Percentiles rank a stretch among this genome's conserved stretches.
phyloP scores from a whole-genome alignment of 2,797 vertebrate genomes.

The Lacerta bilineata region DNA sequence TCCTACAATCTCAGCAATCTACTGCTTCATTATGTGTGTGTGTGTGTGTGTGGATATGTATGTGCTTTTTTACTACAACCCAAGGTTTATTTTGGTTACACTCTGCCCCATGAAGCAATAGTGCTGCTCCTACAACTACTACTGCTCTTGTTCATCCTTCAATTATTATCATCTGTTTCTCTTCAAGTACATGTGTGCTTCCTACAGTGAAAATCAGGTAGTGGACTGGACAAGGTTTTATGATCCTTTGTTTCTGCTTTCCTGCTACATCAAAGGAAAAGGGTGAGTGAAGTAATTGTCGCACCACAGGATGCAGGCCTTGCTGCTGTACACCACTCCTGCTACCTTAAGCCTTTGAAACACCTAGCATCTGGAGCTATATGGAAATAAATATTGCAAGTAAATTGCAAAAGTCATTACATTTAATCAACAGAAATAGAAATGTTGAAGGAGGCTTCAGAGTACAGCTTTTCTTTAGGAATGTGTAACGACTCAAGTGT shows the following conservation, averaged over 20 bases:
- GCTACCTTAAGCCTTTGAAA: background rate
- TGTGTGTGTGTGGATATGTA: background rate
- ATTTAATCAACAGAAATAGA: background rate
- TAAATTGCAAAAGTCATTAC: background rate
- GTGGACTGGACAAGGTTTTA: conserved; percentile 1
- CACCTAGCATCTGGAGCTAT: background rate
- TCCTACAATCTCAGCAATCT: background rate
- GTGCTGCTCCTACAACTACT: background rate
- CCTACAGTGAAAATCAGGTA: background rate
- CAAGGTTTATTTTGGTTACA: background rate
- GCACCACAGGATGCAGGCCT: background rate
- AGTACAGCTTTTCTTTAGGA: conserved; percentile 3
- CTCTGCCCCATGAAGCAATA: background rate
- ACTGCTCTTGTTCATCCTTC: conserved; percentile 1
- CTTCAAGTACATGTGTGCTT: conserved; percentile 1
- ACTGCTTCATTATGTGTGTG: conserved; percentile 1
- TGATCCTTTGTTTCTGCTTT: background rate
- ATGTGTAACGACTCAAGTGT: conserved; percentile 8
- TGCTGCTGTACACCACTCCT: background rate
- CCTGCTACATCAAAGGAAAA: conserved; percentile 7
- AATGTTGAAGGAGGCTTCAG: conserved; percentile 8
- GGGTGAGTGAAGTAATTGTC: conserved; percentile 1
- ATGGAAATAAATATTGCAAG: background rate
- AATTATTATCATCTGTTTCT: conserved; percentile 9
- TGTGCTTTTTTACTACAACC: background rate